Evolutionary conservation across 2,888 invertebrate genomes (phyloP), one percentile per base, ranked within the genome.

Genomic region (Ormia ochracea): DNA sequence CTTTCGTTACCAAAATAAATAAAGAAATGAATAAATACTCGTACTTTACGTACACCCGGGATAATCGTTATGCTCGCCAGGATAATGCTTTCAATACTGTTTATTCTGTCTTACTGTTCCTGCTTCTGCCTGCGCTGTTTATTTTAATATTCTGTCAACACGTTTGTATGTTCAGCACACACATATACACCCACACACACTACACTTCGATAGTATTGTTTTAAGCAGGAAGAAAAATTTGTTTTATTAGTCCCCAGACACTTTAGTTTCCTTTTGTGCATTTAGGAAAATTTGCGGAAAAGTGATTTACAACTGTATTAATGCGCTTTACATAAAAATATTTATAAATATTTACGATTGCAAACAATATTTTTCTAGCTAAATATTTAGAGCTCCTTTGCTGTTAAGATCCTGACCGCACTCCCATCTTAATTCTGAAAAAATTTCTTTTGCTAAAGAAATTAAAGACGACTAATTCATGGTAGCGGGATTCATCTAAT

Each of bases 171-270:
- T 73, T 26, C 52, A 38, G 52, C 84, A 82, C 82, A 82, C 82
- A 82, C 77, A n/a, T n/a, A n/a, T n/a, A n/a, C n/a, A n/a, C n/a
- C n/a, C n/a, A n/a, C n/a, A n/a, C n/a, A n/a, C n/a, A n/a, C n/a
- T n/a, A 43, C 14, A 82, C 82, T 81, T 81, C 75, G 83, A 82
- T 86, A 85, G n/a, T n/a, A n/a, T n/a, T n/a, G n/a, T n/a, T 84
- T 82, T 84, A 83, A 84, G 23, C 31, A 19, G 31, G 21, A 86
- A 28, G 41, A 48, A 31, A 54, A 73, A 6, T 87, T 86, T 87
- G 86, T 86, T 87, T 87, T 87, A 87, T 86, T 85, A 85, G 84
- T 87, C 87, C 87, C 87, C 82, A 78, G 86, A 85, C 85, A 85
- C 84, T 82, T 83, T 82, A 82, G 81, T 82, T 82, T 79, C 41